Evolutionary conservation across 2,113 vertebrate species (phyloP), one percentile per base, ranked within the genome.

Genomic region (Prionailurus bengalensis): DNA sequence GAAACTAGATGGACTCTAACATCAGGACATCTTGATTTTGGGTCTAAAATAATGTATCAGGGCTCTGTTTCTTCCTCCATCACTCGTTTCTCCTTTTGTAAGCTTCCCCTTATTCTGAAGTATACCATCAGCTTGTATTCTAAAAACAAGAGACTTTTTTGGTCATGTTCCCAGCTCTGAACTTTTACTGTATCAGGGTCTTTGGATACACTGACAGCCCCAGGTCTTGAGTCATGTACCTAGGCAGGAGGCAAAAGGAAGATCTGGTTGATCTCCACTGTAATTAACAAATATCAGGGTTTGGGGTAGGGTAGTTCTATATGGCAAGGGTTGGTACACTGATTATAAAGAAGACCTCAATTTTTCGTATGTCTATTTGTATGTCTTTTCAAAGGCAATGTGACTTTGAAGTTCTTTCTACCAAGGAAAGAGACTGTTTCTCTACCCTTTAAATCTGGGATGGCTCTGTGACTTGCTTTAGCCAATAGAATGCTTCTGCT

Each of bases 71-170:
- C 33, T 79, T 6, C 4, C 27, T 65, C 55, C 1, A 58, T 11
- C 25, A 93, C 12, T 95, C 5, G 36, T 19, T 25, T 63, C 31
- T 89, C 11, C 6, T 79, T 81, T 89, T 48, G 1, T 90, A 33
- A 88, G 45, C 29, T 66, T 91, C 51, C 21, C 1, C 8, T 76
- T 74, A 70, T 33, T 85, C 4, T 82, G 4, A 88, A 31, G 33
- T 36, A 78, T 15, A 31, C 55, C 90, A 91, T 90, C 31, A 79
- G 11, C 21, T n/a, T 91, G 71, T 68, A 31, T 95, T 96, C 17
- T 87, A 65, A 87, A 81, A 78, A 25, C 5, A 90, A 95, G 13
- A 73, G 5, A 39, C n/a, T 58, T 55, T 76, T 78, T 92, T 85
- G 51, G 8, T 70, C 15, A 78, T 23, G 7, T 53, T 3, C 6